These are phyloP conservation scores for Australoheros scitulus DNA, from an alignment of 2,113 vertebrate species.

Conservation along the genomic window DNA sequence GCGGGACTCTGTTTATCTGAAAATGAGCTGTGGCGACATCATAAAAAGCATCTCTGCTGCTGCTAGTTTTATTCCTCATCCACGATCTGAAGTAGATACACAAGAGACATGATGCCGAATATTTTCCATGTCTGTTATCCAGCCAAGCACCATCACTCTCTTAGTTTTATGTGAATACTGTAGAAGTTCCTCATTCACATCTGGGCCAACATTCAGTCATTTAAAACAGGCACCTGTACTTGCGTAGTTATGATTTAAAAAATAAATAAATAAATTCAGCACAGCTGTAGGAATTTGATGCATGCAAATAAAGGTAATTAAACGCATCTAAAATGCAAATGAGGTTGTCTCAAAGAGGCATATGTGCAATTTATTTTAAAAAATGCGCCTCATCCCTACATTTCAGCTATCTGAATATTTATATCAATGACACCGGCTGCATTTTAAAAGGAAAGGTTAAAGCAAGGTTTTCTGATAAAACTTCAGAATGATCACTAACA, in stretches of 20 bases:
- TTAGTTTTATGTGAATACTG: not conserved
- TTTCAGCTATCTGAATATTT: slow-evolving; percentile 48
- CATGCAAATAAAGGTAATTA: slow-evolving; percentile 60
- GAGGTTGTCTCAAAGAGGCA: slow-evolving; percentile 6
- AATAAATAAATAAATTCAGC: slow-evolving; percentile 34
- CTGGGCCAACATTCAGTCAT: not conserved
- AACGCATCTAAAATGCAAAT: slow-evolving; percentile 62
- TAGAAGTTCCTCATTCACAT: not conserved
- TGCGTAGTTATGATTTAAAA: slow-evolving; percentile 35
- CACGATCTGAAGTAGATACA: not conserved
- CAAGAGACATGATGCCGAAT: not conserved
- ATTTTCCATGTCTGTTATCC: not conserved
- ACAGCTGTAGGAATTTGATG: slow-evolving; percentile 59
- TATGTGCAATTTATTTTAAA: slow-evolving; percentile 35
- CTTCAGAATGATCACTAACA: slow-evolving; percentile 15
- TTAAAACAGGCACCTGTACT: slow-evolving; percentile 22
- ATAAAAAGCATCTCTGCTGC: not conserved
- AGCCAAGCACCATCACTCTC: too few species aligned
- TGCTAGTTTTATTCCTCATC: not conserved
- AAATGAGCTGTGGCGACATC: slow-evolving; percentile 25
- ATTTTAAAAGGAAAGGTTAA: slow-evolving; percentile 30
- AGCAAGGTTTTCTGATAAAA: slow-evolving; percentile 4
- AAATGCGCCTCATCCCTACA: slow-evolving; percentile 9
- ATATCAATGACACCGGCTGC: slow-evolving; percentile 14
- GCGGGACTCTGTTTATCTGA: slow-evolving; percentile 42